A percentile compares a stretch with the other conserved stretches of the same genome.
These are phyloP conservation scores for Acleris holmiana DNA, from an alignment of 2,888 invertebrate species.

Conservation along the genomic window DNA sequence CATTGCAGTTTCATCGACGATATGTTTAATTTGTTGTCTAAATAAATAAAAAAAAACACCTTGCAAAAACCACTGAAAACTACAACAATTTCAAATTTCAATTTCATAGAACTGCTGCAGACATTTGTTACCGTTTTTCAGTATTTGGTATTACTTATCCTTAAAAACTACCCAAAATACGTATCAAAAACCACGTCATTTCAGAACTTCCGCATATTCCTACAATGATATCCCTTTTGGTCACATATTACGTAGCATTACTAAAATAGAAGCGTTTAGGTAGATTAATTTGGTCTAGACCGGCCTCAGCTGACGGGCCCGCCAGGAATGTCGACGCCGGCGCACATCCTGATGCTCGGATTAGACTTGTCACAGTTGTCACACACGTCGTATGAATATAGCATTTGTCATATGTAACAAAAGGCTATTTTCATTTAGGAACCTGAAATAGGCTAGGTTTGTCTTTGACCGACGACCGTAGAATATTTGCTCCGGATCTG, in stretches of 20 bases:
- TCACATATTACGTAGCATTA: background rate
- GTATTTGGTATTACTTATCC: too few species aligned
- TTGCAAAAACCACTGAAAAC: too few species aligned
- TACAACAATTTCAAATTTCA: too few species aligned
- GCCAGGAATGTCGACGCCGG: conserved; percentile 46
- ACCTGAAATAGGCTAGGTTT: too few species aligned
- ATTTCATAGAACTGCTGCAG: too few species aligned
- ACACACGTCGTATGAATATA: background rate
- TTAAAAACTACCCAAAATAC: too few species aligned
- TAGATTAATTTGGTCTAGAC: conserved; percentile 40
- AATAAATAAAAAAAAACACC: too few species aligned
- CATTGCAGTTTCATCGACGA: too few species aligned
- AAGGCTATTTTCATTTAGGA: background rate
- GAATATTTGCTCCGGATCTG: too few species aligned
- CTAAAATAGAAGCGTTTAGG: conserved; percentile 30
- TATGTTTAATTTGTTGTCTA: too few species aligned
- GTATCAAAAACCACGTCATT: background rate
- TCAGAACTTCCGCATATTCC: background rate
- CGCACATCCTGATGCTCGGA: conserved; percentile 38
- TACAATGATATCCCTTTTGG: background rate
- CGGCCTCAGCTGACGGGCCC: conserved; percentile 50
- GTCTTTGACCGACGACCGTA: too few species aligned
- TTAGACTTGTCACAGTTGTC: conserved; percentile 27
- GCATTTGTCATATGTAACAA: background rate
- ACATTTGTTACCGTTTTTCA: too few species aligned